These are phyloP conservation scores for Periparus ater DNA, from an alignment of 2,797 vertebrate species.

Conservation along the genomic window DNA sequence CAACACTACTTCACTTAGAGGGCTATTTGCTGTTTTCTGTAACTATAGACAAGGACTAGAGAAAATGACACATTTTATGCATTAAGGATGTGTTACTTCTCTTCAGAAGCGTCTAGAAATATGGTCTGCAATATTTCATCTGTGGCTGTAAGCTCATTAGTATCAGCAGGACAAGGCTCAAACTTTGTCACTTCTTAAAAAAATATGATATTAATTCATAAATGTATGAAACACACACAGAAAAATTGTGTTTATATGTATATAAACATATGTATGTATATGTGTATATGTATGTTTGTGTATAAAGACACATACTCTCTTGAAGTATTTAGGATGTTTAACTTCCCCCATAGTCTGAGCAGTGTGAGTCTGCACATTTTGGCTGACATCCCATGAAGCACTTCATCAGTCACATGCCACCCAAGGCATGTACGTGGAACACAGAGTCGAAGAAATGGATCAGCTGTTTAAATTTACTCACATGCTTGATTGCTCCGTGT, in stretches of 20 bases:
- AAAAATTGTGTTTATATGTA: not conserved
- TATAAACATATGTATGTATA: not conserved
- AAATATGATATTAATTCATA: not conserved
- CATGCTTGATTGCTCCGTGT: not conserved
- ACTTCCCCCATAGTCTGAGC: not conserved
- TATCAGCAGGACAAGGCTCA: not conserved
- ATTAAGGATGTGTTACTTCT: not conserved
- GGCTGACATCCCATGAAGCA: not conserved
- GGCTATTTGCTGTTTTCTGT: not conserved
- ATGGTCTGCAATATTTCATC: not conserved
- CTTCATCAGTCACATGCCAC: not conserved
- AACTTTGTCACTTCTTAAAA: not conserved
- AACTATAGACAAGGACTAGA: not conserved
- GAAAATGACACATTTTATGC: not conserved
- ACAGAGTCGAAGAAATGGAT: not conserved
- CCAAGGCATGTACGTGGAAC: rapidly evolving
- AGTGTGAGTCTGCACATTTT: not conserved
- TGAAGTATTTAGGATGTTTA: not conserved
- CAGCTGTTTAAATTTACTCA: not conserved
- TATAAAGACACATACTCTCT: not conserved
- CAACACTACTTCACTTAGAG: not conserved
- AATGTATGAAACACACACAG: not conserved
- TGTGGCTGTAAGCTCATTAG: not conserved
- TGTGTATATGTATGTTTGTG: not conserved
- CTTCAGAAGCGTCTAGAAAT: not conserved